phyloP scores from a whole-genome alignment of 1,140 invertebrate species.

The Heliconius hermathena region DNA sequence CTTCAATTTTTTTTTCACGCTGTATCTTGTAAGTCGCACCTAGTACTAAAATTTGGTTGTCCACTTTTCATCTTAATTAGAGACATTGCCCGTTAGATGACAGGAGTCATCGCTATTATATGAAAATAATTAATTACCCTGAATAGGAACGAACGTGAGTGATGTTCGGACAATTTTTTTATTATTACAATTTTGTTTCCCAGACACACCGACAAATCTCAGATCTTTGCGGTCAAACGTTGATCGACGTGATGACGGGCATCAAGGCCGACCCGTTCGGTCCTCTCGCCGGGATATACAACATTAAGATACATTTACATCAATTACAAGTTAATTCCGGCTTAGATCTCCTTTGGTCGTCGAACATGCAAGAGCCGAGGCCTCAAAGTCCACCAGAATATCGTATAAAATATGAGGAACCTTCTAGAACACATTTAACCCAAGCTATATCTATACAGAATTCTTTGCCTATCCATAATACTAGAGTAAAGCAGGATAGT shows the following conservation, averaged over 20 bases:
- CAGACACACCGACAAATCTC: conserved; percentile 71
- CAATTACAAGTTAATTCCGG: conserved; percentile 53
- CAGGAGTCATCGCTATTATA: too few species aligned
- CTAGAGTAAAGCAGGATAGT: not conserved
- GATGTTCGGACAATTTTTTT: not conserved
- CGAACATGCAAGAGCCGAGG: conserved; percentile 52
- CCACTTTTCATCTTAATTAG: too few species aligned
- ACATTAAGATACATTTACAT: conserved; percentile 65
- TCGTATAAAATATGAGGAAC: conserved; percentile 46
- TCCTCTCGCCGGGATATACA: conserved; percentile 66
- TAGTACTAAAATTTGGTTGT: too few species aligned
- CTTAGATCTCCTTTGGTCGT: conserved; percentile 63
- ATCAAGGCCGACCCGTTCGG: conserved; percentile 72
- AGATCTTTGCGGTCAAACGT: conserved; percentile 52
- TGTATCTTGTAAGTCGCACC: too few species aligned
- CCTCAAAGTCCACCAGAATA: conserved; percentile 63
- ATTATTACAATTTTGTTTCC: not conserved
- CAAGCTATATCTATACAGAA: conserved; percentile 21
- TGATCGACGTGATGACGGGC: conserved; percentile 62
- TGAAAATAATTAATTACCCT: too few species aligned
- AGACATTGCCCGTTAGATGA: too few species aligned
- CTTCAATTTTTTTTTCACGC: too few species aligned
- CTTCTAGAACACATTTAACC: conserved; percentile 32
- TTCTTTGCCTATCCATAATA: not conserved
- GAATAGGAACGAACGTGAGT: too few species aligned